Evolutionary conservation across 1,140 invertebrate genomes (phyloP).

Genomic region (Pseudomyrmex gracilis): DNA sequence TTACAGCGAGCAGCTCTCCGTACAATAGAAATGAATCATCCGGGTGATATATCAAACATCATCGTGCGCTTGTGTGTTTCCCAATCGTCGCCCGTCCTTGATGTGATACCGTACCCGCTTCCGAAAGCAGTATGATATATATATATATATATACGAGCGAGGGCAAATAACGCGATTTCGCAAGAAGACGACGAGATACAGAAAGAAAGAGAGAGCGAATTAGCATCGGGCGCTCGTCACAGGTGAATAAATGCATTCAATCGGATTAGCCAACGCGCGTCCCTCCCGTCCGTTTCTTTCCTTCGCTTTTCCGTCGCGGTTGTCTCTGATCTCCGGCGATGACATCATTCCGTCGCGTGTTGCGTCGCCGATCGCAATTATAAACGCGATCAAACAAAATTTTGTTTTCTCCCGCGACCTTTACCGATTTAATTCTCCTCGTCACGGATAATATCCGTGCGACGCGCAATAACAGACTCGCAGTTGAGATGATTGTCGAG

Average conservation of each 20-base stretch:
- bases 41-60: background rate
- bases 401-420: too few relatives aligned
- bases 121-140: background rate
- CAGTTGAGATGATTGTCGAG: conserved; percentile 6
- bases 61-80: background rate
- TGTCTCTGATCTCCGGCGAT: background rate
- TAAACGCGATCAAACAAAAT: too few relatives aligned
- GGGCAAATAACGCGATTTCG: background rate
- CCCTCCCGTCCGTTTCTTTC: conserved; percentile 4
- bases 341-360: too few relatives aligned
- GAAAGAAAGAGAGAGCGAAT: background rate
- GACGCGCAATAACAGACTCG: conserved; percentile 26
- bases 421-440: conserved; percentile 24
- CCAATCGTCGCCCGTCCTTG: background rate
- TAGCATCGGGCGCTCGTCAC: background rate
- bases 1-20: background rate
- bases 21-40: background rate
- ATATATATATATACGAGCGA: background rate
- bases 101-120: background rate
- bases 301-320: background rate
- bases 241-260: conserved; percentile 18
- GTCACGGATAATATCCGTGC: conserved; percentile 53
- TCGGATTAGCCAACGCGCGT: conserved; percentile 22
- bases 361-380: background rate
- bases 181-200: background rate